Conservation (phyloP, 2,113 vertebrate species). For the Martes martes region DNA sequence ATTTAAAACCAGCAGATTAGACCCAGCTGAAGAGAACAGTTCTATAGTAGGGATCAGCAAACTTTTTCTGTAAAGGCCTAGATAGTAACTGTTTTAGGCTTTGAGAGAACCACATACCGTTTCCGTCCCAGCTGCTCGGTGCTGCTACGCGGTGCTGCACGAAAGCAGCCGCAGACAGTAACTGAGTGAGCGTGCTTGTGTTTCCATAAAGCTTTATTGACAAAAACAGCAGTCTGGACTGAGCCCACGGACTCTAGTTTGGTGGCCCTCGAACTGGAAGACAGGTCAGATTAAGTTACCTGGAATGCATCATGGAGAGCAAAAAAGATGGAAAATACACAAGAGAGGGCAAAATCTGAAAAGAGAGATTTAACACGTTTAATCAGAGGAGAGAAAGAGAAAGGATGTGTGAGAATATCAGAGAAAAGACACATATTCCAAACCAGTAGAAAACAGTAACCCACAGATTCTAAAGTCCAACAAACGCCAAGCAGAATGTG, state of each 20-base stretch:
- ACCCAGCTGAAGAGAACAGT: not conserved
- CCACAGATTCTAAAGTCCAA: not conserved
- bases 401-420: not conserved
- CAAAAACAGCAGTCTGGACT: not conserved
- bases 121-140: not conserved
- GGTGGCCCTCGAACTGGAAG: not conserved
- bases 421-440: not conserved
- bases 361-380: not conserved
- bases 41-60: not conserved
- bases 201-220: not conserved
- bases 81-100: not conserved
- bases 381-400: not conserved
- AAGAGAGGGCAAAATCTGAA: not conserved
- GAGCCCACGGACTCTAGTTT: not conserved
- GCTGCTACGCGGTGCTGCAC: not conserved
- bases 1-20: not conserved
- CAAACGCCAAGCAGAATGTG: not conserved
- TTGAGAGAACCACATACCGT: fast-evolving
- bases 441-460: not conserved
- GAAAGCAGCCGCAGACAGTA: not conserved
- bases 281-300: not conserved
- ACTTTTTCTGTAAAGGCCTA: not conserved
- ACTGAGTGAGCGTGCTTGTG: not conserved
- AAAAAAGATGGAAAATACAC: not conserved
- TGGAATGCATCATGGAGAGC: not conserved